Conservation (phyloP, 2,113 vertebrate genomes). For the Athene cunicularia region DNA sequence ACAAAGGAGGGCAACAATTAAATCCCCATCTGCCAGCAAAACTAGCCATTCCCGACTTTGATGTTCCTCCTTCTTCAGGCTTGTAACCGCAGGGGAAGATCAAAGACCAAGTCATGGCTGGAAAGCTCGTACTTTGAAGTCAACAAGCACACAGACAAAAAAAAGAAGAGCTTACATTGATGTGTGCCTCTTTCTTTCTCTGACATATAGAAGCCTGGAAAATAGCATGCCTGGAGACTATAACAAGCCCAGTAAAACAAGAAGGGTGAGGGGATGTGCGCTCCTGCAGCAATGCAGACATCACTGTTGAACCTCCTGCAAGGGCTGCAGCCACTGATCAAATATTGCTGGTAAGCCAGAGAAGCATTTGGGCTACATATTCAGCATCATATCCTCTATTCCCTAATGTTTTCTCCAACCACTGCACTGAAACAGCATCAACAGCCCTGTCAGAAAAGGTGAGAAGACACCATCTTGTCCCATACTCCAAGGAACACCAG, state of each 20-base stretch:
- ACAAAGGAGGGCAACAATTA: constrained; percentile 9
- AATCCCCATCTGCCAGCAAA: not conserved
- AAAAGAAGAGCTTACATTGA: not conserved
- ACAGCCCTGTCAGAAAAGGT: not conserved
- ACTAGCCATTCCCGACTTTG: not conserved
- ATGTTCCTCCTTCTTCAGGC: not conserved
- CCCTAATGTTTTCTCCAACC: not conserved
- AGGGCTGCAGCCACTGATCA: not conserved
- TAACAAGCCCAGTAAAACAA: not conserved
- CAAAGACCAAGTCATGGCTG: not conserved
- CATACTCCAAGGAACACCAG: not conserved
- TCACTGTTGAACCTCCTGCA: not conserved
- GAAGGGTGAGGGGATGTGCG: not conserved
- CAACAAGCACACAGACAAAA: not conserved
- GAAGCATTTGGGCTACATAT: not conserved
- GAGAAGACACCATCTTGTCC: not conserved
- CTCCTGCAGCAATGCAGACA: not conserved
- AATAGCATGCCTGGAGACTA: not conserved
- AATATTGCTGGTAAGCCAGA: not conserved
- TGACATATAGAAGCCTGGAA: not conserved
- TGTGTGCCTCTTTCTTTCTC: not conserved
- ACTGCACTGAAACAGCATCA: not conserved
- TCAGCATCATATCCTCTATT: not conserved
- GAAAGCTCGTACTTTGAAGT: not conserved
- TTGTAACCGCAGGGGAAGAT: not conserved